phyloP scores from a whole-genome alignment of 1,140 invertebrate genomes.

The Macrocentrus cingulum region DNA sequence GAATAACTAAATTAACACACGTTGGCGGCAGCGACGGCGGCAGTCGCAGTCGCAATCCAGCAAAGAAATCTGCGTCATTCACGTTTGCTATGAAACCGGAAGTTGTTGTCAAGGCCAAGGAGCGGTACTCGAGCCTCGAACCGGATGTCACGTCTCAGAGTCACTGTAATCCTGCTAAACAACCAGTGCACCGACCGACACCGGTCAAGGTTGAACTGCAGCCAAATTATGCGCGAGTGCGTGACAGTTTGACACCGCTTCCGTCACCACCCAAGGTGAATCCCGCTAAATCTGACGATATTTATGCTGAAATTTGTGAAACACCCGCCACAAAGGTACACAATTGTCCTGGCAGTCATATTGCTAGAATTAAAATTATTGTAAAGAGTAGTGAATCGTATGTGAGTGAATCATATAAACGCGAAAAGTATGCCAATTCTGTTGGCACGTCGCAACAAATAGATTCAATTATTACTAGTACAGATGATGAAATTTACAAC shows the following conservation, averaged over 20 bases:
- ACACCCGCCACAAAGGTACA: slow-evolving; percentile 33
- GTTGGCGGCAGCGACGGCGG: slow-evolving; percentile 41
- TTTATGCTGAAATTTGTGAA: slow-evolving; percentile 56
- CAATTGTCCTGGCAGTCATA: slow-evolving; percentile 48
- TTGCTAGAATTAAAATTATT: slow-evolving; percentile 53
- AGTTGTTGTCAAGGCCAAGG: slow-evolving; percentile 49
- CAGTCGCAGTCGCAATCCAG: slow-evolving; percentile 47
- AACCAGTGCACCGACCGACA: slow-evolving; percentile 51
- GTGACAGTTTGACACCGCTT: slow-evolving; percentile 49
- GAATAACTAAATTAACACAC: slow-evolving; percentile 50
- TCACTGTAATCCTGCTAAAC: slow-evolving; percentile 39
- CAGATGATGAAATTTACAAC: slow-evolving; percentile 54
- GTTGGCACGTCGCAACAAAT: slow-evolving; percentile 45
- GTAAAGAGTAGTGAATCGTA: slow-evolving; percentile 42
- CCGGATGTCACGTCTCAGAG: slow-evolving; percentile 44
- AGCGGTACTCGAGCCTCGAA: slow-evolving; percentile 53
- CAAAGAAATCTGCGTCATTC: slow-evolving; percentile 55
- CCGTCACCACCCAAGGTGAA: slow-evolving; percentile 32
- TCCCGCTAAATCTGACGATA: slow-evolving; percentile 47
- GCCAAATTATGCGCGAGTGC: slow-evolving; percentile 48
- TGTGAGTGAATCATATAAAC: slow-evolving; percentile 17
- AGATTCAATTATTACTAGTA: slow-evolving; percentile 49
- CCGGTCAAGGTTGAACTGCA: slow-evolving; percentile 46
- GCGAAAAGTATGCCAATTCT: slow-evolving; percentile 47
- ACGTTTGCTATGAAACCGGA: slow-evolving; percentile 53